Evolutionary conservation across 2,888 invertebrate genomes (phyloP), one percentile per base, ranked within the genome.

Genomic region (Hydriomena furcata): DNA sequence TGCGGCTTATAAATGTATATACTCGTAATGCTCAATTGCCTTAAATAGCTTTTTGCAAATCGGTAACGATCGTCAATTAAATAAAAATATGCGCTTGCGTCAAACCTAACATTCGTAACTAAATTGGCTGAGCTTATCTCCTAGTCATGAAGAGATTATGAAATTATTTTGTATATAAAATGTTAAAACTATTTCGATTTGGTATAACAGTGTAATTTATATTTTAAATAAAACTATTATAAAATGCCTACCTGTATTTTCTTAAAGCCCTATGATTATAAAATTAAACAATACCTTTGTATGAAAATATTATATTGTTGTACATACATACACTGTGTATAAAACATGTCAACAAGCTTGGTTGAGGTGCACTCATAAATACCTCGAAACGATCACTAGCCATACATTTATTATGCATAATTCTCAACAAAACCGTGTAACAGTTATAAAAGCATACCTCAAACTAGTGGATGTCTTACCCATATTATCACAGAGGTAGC

Each of bases 141-240:
- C 71, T 88, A 88, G 89, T 88, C 89, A 89, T 74, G 72, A 82
- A 76, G 71, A 82, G 79, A 84, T 80, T 78, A 76, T 61, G 66
- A 65, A 68, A 81, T 73, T 85, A 80, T 84, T 85, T 83, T 89
- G 88, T 89, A 89, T 73, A 89, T 89, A 89, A 85, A 84, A 82
- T 71, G 71, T 76, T 76, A 74, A 63, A 79, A 73, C 64, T 58
- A 65, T 61, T 65, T 73, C 67, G 65, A 38, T 75, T 72, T 75
- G 68, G 72, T 75, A 68, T 66, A 55, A 50, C 34, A 55, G 40
- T 59, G 66, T 76, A 73, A 68, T 74, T 73, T 72, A 78, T 78
- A 78, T 74, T 81, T 72, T 80, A 76, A 82, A 76, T 79, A 79
- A 84, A 85, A 85, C 74, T 71, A 68, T 74, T n/a, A 63, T 72